These are phyloP conservation scores for Pasiphila rectangulata DNA, from an alignment of 2,888 invertebrate genomes.

Conservation along the genomic window DNA sequence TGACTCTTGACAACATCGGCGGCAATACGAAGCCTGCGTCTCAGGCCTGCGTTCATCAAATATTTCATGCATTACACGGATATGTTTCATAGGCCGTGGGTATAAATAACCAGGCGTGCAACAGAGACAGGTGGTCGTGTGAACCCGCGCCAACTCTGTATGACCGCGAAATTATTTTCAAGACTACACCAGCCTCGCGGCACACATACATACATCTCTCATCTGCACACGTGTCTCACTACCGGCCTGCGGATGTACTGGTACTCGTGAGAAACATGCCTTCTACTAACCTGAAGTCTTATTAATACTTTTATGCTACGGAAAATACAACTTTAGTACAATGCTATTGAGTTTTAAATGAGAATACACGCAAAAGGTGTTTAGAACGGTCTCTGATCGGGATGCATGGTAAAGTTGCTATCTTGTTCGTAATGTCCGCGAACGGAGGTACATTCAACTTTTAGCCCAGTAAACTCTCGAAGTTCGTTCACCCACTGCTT, in stretches of 20 bases:
- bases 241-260: slow-evolving; percentile 62
- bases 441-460: slow-evolving; percentile 81
- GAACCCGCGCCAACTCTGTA: slow-evolving; percentile 74
- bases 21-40: slow-evolving; percentile 11
- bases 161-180: slow-evolving; percentile 82
- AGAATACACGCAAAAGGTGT: slow-evolving; percentile 48
- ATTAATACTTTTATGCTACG: slow-evolving; percentile 33
- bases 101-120: slow-evolving; percentile 79
- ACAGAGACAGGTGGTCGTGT: slow-evolving; percentile 78
- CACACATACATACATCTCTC: slow-evolving; percentile 49
- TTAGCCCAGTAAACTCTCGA: slow-evolving; percentile 81
- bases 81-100: slow-evolving; percentile 72
- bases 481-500: slow-evolving; percentile 81
- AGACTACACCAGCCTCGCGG: slow-evolving; percentile 76
- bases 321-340: slow-evolving; percentile 49
- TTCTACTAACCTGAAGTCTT: slow-evolving; percentile 47
- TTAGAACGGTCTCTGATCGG: slow-evolving; percentile 46
- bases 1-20: slow-evolving; percentile 9
- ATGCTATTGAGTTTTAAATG: slow-evolving; percentile 38
- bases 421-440: slow-evolving; percentile 81
- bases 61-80: slow-evolving; percentile 36
- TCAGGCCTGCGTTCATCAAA: slow-evolving; percentile 11
- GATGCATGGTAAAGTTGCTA: slow-evolving; percentile 77
- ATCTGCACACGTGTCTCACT: slow-evolving; percentile 69
- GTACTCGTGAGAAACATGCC: slow-evolving; percentile 79